Conservation (phyloP, 2,797 vertebrate genomes). For the Hoplostethus mediterraneus region DNA sequence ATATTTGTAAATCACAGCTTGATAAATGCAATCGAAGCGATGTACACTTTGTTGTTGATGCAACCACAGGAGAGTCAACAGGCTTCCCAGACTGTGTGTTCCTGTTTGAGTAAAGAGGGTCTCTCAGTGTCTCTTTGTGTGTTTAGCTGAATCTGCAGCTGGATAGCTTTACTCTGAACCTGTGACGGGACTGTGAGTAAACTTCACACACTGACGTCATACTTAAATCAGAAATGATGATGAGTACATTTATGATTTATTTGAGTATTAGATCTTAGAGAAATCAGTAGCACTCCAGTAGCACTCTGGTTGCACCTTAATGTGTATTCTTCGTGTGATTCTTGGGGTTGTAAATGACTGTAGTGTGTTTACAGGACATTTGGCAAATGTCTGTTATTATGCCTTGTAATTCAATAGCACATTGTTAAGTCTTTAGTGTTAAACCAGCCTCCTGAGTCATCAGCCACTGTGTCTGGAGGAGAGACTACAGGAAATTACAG, state of each 20-base stretch:
- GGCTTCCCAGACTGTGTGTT: slow-evolving; percentile 13
- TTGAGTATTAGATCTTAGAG: too few species aligned
- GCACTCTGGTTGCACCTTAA: neutral
- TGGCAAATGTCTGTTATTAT: slow-evolving; percentile 74
- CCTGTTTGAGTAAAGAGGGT: neutral
- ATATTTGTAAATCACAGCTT: neutral
- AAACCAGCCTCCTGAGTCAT: slow-evolving; percentile 63
- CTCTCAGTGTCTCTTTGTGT: slow-evolving; percentile 43
- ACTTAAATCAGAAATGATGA: slow-evolving; percentile 41
- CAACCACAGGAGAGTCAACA: slow-evolving; percentile 14
- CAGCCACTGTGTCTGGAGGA: slow-evolving; percentile 59
- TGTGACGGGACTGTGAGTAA: slow-evolving; percentile 67
- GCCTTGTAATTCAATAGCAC: slow-evolving; percentile 54
- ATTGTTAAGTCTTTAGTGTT: slow-evolving; percentile 76
- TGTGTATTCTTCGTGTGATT: slow-evolving; percentile 7
- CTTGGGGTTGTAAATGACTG: slow-evolving; percentile 16
- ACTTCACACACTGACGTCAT: slow-evolving; percentile 29
- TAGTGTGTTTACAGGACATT: slow-evolving; percentile 57
- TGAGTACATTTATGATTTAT: neutral
- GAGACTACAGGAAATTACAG: slow-evolving; percentile 79
- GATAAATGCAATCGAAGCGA: neutral
- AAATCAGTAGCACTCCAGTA: neutral
- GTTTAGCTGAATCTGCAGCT: slow-evolving; percentile 58
- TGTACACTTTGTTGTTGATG: neutral
- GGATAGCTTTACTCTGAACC: slow-evolving; percentile 38